A percentile compares a stretch with the other conserved stretches of the same genome.
These are phyloP conservation scores for Micropterix aruncella DNA, from an alignment of 2,888 invertebrate species.

Conservation along the genomic window DNA sequence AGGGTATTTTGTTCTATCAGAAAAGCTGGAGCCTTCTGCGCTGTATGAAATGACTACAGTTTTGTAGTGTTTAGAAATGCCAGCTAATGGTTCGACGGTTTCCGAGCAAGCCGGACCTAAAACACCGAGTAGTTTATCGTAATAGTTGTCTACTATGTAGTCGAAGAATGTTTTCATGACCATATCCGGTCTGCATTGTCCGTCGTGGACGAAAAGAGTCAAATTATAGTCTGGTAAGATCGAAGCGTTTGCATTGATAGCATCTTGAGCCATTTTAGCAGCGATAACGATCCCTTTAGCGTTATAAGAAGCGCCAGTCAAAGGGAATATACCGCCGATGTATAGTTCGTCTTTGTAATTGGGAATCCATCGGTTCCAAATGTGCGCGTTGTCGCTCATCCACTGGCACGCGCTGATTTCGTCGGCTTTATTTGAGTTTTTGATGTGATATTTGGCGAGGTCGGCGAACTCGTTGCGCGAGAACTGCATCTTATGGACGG, in stretches of 20 bases:
- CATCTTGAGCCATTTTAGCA: conserved; percentile 44
- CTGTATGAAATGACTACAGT: conserved; percentile 65
- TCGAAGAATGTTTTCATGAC: conserved; percentile 66
- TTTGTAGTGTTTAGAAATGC: conserved; percentile 57
- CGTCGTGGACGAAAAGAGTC: conserved; percentile 41
- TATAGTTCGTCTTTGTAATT: conserved; percentile 24
- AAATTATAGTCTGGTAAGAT: conserved; percentile 47
- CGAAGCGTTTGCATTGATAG: conserved; percentile 43
- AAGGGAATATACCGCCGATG: conserved; percentile 59
- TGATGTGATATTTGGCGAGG: conserved; percentile 26
- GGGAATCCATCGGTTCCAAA: conserved; percentile 33
- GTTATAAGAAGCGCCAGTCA: conserved; percentile 39
- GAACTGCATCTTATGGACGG: conserved; percentile 35
- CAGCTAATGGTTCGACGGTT: conserved; percentile 66
- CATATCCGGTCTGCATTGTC: conserved; percentile 54
- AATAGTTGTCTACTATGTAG: conserved; percentile 40
- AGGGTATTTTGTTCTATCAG: conserved; percentile 54
- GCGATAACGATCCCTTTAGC: conserved; percentile 42
- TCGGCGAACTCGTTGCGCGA: conserved; percentile 33
- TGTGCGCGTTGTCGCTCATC: conserved; percentile 33
- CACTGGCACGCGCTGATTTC: conserved; percentile 51
- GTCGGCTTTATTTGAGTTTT: conserved; percentile 13
- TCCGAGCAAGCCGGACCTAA: conserved; percentile 71
- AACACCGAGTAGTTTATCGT: conserved; percentile 48
- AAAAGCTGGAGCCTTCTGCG: conserved; percentile 61